Base-by-base conservation (phyloP, 2,888 invertebrate genomes). In the Brenthis hecate region DNA sequence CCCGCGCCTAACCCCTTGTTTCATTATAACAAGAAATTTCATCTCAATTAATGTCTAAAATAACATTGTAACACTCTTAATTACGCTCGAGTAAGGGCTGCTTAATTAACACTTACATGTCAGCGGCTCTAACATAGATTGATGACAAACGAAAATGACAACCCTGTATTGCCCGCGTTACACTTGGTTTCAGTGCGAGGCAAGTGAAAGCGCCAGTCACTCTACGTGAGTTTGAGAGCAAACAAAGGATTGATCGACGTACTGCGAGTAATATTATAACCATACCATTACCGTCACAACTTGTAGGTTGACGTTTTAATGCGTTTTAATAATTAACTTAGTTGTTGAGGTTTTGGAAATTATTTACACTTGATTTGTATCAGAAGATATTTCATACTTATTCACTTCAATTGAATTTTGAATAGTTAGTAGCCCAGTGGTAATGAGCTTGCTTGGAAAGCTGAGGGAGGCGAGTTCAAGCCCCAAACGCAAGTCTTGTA, bases 61-160 rank as follows among this genome's bases (percentile, higher is more conserved):
- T 91, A 91, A 92, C 91, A 92, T 80, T 87, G 89, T 91, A 88
- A 92, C 87, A 92, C 91, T 92, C 92, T 91, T 92, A 92, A 92
- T 92, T 91, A 91, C 88, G 87, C 86, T 86, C 86, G 91, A 91
- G 91, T 91, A 89, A 86, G 91, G 91, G 85, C 86, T 90, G 89
- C 90, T 91, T 92, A 92, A 92, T 92, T 92, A 92, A 91, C 91
- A 92, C 92, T 92, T 92, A 88, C 92, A 90, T 91, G 92, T 92
- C 92, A 91, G 88, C 84, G 82, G 80, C 82, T 83, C 86, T 91
- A 91, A 92, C 92, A 89, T 91, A 92, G 92, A 92, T 92, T 92
- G 92, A 92, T 92, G 92, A 92, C 92, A 92, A 88, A 89, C 87
- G 89, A 91, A 89, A 91, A 91, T 92, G 92, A 91, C 91, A 91